Percentiles rank a stretch among this genome's conserved stretches.
phyloP scores from a whole-genome alignment of 2,888 invertebrate genomes.

The Embidobia sp. region DNA sequence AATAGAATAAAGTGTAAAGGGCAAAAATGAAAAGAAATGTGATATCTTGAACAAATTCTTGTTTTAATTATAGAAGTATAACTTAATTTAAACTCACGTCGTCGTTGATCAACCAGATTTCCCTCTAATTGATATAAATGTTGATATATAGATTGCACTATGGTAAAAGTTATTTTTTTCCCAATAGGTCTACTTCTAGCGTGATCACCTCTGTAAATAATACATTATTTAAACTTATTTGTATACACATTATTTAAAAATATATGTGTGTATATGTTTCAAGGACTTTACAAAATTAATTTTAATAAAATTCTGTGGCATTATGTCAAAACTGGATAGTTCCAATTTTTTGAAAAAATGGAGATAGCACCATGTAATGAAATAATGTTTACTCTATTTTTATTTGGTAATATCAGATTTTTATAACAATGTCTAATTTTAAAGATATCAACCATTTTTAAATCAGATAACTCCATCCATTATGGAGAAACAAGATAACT shows the following conservation, averaged over 20 bases:
- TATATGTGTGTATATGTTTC: not conserved
- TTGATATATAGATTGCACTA: slow-evolving; percentile 71
- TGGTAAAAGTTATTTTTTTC: slow-evolving; percentile 68
- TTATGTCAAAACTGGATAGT: too few species aligned
- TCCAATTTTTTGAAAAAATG: too few species aligned
- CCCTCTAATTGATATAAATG: slow-evolving; percentile 73
- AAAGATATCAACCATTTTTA: too few species aligned
- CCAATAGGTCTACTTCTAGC: slow-evolving; percentile 75
- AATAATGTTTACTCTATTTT: too few species aligned
- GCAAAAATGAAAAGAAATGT: not conserved
- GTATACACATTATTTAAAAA: slow-evolving; percentile 2
- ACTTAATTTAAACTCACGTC: slow-evolving; percentile 66
- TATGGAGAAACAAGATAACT: too few species aligned
- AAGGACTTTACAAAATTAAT: too few species aligned
- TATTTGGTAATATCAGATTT: too few species aligned
- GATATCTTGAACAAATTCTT: not conserved
- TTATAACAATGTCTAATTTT: too few species aligned
- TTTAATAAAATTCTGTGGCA: too few species aligned
- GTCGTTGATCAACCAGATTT: slow-evolving; percentile 71
- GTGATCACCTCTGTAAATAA: slow-evolving; percentile 67
- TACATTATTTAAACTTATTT: slow-evolving; percentile 9
- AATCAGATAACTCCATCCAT: too few species aligned
- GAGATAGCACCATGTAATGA: too few species aligned
- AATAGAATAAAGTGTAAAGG: too few species aligned
- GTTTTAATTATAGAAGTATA: not conserved